phyloP scores from a whole-genome alignment of 2,888 invertebrate species.

The Ennomos fuscantarius region DNA sequence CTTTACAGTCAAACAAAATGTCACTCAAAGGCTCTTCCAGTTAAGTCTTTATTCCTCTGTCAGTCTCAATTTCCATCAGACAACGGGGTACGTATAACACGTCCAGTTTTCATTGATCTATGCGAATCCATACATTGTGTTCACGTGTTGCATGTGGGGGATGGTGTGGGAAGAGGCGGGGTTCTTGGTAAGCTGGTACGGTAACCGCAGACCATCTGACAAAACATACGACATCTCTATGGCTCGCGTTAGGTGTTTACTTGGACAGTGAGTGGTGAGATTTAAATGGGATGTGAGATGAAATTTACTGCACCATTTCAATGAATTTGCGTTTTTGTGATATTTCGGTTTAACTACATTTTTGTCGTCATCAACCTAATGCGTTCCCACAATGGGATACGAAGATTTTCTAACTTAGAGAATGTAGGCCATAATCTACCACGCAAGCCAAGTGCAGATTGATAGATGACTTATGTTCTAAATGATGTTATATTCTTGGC shows the following conservation, averaged over 20 bases:
- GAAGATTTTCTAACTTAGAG: no score
- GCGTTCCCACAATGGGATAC: no score
- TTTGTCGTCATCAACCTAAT: no score
- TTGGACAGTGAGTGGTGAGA: constrained; percentile 12
- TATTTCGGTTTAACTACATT: no score
- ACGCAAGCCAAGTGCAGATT: no score
- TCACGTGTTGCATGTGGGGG: constrained; percentile 17
- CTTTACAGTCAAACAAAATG: constrained; percentile 29
- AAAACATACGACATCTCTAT: constrained; percentile 44
- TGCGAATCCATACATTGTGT: constrained; percentile 23
- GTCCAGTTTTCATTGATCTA: constrained; percentile 43
- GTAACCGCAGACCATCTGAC: constrained; percentile 46
- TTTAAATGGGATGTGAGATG: constrained; percentile 9
- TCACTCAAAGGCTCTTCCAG: constrained; percentile 27
- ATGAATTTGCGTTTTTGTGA: not conserved
- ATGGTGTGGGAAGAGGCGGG: constrained; percentile 14
- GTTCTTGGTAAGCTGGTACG: constrained; percentile 37
- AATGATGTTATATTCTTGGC: no score
- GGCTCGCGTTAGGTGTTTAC: constrained; percentile 22
- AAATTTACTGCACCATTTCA: constrained; percentile 1
- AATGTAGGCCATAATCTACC: no score
- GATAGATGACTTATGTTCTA: no score
- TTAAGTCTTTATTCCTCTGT: constrained; percentile 41
- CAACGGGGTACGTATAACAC: constrained; percentile 32
- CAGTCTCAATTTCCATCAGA: constrained; percentile 36